Conservation (phyloP, 2,113 vertebrate species). For the Mionectes macconnelli region DNA sequence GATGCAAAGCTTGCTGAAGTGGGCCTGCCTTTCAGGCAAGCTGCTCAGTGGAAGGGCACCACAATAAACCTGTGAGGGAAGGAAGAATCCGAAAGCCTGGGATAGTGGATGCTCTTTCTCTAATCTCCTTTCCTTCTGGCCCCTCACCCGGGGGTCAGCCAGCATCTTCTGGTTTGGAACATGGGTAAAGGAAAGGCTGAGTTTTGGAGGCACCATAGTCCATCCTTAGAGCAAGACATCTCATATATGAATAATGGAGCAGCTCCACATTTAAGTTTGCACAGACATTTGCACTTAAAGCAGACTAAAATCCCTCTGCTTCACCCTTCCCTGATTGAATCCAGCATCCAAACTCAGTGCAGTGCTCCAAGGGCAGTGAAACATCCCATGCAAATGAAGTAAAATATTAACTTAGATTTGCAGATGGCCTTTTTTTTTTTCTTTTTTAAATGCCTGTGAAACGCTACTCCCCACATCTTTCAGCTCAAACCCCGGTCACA, state of each 20-base stretch:
- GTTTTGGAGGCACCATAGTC: not conserved
- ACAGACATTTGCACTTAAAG: slow-evolving; percentile 23
- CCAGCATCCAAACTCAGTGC: not conserved
- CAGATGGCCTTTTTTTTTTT: not conserved
- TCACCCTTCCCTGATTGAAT: not conserved
- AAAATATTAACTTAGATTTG: not conserved
- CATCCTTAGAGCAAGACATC: not conserved
- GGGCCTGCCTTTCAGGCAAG: not conserved
- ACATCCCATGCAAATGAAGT: not conserved
- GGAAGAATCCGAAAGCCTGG: not conserved
- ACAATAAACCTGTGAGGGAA: not conserved
- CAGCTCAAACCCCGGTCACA: not conserved
- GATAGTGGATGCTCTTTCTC: not conserved
- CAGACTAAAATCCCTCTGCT: not conserved
- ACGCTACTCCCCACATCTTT: not conserved
- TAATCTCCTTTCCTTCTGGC: not conserved
- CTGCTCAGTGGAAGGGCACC: not conserved
- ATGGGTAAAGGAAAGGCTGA: not conserved
- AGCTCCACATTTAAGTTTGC: not conserved
- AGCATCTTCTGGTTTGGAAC: not conserved
- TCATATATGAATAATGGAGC: not conserved
- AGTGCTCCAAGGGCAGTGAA: not conserved
- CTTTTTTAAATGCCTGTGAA: not conserved
- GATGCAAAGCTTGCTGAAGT: not conserved
- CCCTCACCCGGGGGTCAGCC: not conserved